A percentile compares a stretch with the other conserved stretches of the same genome.
phyloP scores from a whole-genome alignment of 2,113 vertebrate species.

The Puma concolor region DNA sequence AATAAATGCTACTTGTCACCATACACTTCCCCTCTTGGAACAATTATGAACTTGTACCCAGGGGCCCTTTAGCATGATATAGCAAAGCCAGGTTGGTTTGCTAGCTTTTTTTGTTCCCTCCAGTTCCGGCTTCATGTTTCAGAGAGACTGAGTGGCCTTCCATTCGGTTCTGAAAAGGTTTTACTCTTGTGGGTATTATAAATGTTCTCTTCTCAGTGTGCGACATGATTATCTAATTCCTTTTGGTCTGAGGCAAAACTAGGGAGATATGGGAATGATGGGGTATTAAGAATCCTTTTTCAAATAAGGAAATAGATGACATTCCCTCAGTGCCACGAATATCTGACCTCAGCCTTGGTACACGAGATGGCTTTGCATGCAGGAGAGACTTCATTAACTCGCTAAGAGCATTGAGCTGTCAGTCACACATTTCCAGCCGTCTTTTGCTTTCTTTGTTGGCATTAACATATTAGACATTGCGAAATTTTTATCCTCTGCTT shows the following conservation, averaged over 20 bases:
- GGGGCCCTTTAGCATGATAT: background rate
- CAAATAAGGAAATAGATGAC: conserved; percentile 49
- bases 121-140: background rate
- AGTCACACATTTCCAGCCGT: background rate
- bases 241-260: conserved; percentile 63
- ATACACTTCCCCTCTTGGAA: background rate
- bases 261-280: background rate
- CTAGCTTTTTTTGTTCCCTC: background rate
- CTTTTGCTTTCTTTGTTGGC: background rate
- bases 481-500: conserved; percentile 65
- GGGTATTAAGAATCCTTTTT: conserved; percentile 52
- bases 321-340: conserved; percentile 20
- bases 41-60: background rate
- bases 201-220: conserved; percentile 48
- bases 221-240: conserved; percentile 57
- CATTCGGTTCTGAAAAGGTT: conserved; percentile 39
- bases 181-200: conserved; percentile 35
- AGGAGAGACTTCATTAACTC: conserved; percentile 22
- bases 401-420: background rate
- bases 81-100: background rate
- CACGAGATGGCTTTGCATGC: background rate
- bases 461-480: conserved; percentile 31
- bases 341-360: conserved; percentile 4
- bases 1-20: background rate
- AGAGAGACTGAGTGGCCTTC: conserved; percentile 41